phyloP scores from a whole-genome alignment of 2,888 invertebrate genomes.

The Nesidiocoris tenuis region DNA sequence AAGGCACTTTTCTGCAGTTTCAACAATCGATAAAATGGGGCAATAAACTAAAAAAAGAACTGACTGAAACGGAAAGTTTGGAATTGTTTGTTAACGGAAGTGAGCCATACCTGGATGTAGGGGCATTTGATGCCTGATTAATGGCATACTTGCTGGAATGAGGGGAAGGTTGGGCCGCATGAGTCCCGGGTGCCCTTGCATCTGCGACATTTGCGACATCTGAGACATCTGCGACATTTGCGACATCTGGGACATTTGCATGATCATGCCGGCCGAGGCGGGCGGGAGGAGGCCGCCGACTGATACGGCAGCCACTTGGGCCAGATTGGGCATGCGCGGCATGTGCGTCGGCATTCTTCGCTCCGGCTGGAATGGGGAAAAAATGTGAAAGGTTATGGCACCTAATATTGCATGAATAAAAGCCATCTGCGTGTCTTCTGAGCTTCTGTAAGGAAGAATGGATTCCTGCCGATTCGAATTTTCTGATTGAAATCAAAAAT shows the following conservation, averaged over 20 bases:
- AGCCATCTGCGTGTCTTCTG: too few relatives aligned
- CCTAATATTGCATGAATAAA: too few relatives aligned
- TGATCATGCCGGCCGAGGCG: conserved; percentile 47
- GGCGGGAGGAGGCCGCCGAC: conserved; percentile 53
- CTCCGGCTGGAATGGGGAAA: conserved; percentile 38
- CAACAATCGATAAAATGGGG: neutral
- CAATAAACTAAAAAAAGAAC: neutral
- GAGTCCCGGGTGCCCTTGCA: conserved; percentile 40
- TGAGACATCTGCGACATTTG: too few relatives aligned
- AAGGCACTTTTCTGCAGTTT: conserved; percentile 25
- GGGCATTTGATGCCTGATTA: conserved; percentile 58
- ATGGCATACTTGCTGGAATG: conserved; percentile 47
- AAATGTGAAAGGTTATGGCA: neutral
- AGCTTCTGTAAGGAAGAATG: too few relatives aligned
- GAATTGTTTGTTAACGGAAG: conserved; percentile 7
- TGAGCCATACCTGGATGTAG: conserved; percentile 63
- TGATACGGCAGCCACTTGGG: conserved; percentile 55
- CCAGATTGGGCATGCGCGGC: conserved; percentile 40
- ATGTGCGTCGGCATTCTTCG: conserved; percentile 38
- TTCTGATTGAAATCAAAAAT: too few relatives aligned
- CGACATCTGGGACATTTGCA: conserved; percentile 42
- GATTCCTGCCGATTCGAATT: neutral
- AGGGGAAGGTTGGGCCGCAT: conserved; percentile 46
- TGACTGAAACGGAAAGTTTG: conserved; percentile 11
- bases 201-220: neutral